Percentiles rank a stretch among this genome's conserved stretches.
Evolutionary conservation across 2,888 invertebrate genomes (phyloP).

Genomic region (Acrocyrtus sp.): DNA sequence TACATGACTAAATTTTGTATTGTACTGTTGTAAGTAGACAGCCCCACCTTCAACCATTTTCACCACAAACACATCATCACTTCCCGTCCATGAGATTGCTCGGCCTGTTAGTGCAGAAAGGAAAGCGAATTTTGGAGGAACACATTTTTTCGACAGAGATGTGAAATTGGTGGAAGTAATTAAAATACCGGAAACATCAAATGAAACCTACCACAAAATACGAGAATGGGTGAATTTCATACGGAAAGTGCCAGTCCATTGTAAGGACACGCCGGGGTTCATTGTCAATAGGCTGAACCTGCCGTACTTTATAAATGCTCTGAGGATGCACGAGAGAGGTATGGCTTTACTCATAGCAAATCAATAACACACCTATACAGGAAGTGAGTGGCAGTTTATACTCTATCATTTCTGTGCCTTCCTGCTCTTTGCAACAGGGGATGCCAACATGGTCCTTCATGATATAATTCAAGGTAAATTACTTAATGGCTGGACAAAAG

Average conservation of each 20-base stretch:
- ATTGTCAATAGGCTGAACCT: conserved; percentile 72
- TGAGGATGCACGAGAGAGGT: conserved; percentile 70
- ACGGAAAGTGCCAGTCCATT: conserved; percentile 69
- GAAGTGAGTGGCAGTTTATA: not conserved
- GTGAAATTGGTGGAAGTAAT: conserved; percentile 71
- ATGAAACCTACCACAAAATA: conserved; percentile 67
- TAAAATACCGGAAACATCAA: conserved; percentile 68
- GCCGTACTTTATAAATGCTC: conserved; percentile 71
- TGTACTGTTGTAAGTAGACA: conserved; percentile 63
- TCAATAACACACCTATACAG: too few species aligned
- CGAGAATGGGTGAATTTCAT: conserved; percentile 69
- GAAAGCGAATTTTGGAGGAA: conserved; percentile 69
- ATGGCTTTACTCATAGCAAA: too few species aligned
- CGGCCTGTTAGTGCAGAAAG: conserved; percentile 66
- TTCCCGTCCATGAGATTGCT: conserved; percentile 70
- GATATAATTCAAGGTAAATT: conserved; percentile 65
- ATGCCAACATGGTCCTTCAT: conserved; percentile 66
- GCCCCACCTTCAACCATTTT: conserved; percentile 67
- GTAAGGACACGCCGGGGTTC: conserved; percentile 72
- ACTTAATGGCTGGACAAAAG: too few species aligned
- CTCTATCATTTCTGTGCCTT: not conserved
- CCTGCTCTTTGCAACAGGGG: conserved; percentile 31
- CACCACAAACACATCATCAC: conserved; percentile 71
- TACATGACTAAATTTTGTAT: not conserved
- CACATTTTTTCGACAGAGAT: conserved; percentile 73